Conservation (phyloP, 2,113 vertebrate genomes). For the Ginglymostoma cirratum region DNA sequence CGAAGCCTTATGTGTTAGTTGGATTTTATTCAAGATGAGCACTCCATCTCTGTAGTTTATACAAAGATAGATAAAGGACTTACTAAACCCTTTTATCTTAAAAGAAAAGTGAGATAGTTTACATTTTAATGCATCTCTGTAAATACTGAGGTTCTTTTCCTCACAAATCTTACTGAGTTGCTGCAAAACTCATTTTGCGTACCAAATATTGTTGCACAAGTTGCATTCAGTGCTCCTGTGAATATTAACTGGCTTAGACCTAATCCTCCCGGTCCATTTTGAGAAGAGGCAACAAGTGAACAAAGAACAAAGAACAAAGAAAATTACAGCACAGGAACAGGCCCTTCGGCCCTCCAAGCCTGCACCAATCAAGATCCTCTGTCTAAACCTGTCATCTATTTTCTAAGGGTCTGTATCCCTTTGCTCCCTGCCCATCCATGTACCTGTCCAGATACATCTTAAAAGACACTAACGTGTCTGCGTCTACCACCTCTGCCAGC, state of each 20-base stretch:
- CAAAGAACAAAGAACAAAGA: too few species aligned
- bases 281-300: background rate
- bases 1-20: background rate
- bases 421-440: too few species aligned
- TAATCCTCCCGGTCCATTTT: background rate
- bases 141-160: background rate
- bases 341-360: too few species aligned
- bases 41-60: background rate
- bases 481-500: too few species aligned
- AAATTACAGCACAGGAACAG: too few species aligned
- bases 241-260: background rate
- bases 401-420: too few species aligned
- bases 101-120: background rate
- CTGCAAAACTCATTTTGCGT: background rate
- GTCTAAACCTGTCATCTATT: too few species aligned
- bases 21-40: background rate
- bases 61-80: background rate
- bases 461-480: too few species aligned
- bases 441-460: too few species aligned
- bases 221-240: background rate
- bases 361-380: too few species aligned
- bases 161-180: background rate
- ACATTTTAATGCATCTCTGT: background rate
- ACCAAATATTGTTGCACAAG: background rate
- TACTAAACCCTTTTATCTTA: background rate